Evolutionary conservation across 2,797 vertebrate species (phyloP), one percentile per base, ranked within the genome.

Genomic region (Enteromius treurensis): DNA sequence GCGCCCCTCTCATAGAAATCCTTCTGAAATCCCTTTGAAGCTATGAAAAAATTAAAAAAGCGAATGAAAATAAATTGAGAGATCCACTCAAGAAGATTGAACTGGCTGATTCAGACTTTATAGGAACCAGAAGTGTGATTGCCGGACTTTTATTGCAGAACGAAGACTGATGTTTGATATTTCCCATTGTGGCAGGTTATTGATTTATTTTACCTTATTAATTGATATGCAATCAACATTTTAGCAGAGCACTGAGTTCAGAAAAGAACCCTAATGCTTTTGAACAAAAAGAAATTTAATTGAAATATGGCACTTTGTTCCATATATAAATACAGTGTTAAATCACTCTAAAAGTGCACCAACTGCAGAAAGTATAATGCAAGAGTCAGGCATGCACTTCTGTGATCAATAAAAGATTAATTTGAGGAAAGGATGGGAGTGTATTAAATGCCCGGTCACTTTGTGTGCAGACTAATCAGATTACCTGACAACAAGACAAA

Each of bases 401-500:
- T 84, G 64, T 80, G 86, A 91, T 91, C 89, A 79, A 91, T 92
- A 75, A 86, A 88, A 91, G 53, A 91, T 87, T 88, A 3, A 89
- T 87, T 51, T 86, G 70, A 86, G 86, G 26, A 40, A 81, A 69
- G 75, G 74, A 83, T 58, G 60, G 58, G 79, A 78, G 74, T 77
- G 62, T 64, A 65, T 80, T 80, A 76, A 81, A 81, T 67, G 62
- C 21, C 0, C 64, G 5, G 26, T 64, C 64, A 19, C 55, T 78
- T 49, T 58, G 45, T 47, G 81, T 74, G 77, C 58, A 14, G 77
- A 49, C 47, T 84, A 89, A 90, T 87, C 49, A 19, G 81, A 77
- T 88, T 87, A 85, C 89, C 86, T 90, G 91, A 91, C 92, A 93
- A 84, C 86, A 87, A 87, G 91, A 93, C 87, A 86, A 88, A 92